phyloP scores from a whole-genome alignment of 2,113 vertebrate genomes.

The Salvelinus alpinus region DNA sequence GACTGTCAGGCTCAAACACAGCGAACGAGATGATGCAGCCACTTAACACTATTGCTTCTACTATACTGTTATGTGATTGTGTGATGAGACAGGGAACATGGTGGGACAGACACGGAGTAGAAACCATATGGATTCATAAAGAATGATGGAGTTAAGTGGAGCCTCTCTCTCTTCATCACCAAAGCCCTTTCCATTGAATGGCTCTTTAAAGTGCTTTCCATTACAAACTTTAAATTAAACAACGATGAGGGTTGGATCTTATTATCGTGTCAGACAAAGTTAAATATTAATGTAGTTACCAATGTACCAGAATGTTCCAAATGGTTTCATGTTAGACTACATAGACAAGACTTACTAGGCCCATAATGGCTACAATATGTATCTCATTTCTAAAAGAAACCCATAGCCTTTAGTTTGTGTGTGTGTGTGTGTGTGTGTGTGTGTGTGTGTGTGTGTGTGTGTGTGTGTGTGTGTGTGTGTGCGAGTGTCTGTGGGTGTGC shows the following conservation, averaged over 20 bases:
- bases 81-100: slow-evolving; percentile 3
- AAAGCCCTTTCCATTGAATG: no score
- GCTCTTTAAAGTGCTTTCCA: no score
- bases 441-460: neutral
- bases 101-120: neutral
- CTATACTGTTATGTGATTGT: slow-evolving; percentile 12
- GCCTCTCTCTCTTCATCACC: neutral
- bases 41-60: neutral
- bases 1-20: no score
- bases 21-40: neutral
- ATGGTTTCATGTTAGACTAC: no score
- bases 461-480: neutral
- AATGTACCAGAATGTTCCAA: no score
- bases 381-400: no score
- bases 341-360: no score
- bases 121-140: slow-evolving; percentile 10
- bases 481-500: neutral
- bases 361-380: no score
- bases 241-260: no score
- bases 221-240: no score
- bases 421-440: neutral
- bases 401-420: neutral
- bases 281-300: no score
- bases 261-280: no score
- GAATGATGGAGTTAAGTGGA: neutral